phyloP scores from a whole-genome alignment of 1,140 invertebrate genomes.

The Eurosta solidaginis region DNA sequence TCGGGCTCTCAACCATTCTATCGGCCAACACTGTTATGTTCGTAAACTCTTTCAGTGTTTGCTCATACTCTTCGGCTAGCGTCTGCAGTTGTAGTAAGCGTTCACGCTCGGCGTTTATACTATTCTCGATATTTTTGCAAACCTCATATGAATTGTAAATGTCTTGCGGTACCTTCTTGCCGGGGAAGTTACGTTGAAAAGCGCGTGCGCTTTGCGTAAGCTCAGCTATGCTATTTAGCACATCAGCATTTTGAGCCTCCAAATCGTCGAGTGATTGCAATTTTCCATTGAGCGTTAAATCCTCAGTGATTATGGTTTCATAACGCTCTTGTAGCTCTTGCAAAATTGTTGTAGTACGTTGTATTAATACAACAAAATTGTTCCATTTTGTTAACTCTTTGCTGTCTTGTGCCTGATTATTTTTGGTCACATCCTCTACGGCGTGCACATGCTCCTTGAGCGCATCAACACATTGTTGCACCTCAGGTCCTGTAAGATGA shows the following conservation, averaged over 20 bases:
- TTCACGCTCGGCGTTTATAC: constrained; percentile 72
- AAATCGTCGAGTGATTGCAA: constrained; percentile 51
- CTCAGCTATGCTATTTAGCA: constrained; percentile 46
- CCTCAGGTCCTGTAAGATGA: constrained; percentile 60
- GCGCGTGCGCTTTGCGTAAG: constrained; percentile 63
- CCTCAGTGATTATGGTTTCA: constrained; percentile 42
- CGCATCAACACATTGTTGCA: constrained; percentile 62
- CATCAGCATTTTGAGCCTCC: constrained; percentile 50
- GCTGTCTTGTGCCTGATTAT: constrained; percentile 66
- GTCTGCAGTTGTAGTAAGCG: constrained; percentile 73
- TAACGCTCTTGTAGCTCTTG: constrained; percentile 49
- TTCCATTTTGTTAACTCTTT: constrained; percentile 71
- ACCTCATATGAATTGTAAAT: constrained; percentile 69
- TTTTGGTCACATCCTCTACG: constrained; percentile 66
- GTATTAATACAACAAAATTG: constrained; percentile 63
- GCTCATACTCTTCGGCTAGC: constrained; percentile 82
- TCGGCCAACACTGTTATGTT: constrained; percentile 83
- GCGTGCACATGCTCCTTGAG: constrained; percentile 64
- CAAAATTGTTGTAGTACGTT: constrained; percentile 39
- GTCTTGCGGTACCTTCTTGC: constrained; percentile 69
- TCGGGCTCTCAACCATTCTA: constrained; percentile 73
- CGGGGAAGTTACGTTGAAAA: constrained; percentile 68
- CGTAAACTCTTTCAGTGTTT: constrained; percentile 81
- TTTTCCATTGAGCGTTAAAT: constrained; percentile 51
- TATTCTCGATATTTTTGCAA: constrained; percentile 71